A percentile compares a stretch with the other conserved stretches of the same genome.
Evolutionary conservation across 2,888 invertebrate species (phyloP).

Genomic region (Spilarctia lutea): DNA sequence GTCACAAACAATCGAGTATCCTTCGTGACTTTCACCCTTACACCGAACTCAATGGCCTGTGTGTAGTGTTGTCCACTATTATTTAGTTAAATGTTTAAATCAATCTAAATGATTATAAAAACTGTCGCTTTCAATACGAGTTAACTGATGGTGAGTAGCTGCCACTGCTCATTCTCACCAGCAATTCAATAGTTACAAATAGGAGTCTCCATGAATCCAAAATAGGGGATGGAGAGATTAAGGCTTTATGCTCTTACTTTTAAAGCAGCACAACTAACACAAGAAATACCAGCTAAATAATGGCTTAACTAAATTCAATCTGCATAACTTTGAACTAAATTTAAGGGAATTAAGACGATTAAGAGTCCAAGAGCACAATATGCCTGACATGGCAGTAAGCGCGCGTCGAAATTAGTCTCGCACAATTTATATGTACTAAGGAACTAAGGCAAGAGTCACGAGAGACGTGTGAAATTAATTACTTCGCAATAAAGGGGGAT

Average conservation of each 20-base stretch:
- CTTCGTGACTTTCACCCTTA: background rate
- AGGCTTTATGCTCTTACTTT: background rate
- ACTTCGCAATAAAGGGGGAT: constrained; percentile 60
- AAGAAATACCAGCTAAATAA: background rate
- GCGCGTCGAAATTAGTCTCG: constrained; percentile 44
- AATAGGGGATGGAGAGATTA: too few relatives aligned
- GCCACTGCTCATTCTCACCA: too few relatives aligned
- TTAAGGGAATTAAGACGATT: constrained; percentile 51
- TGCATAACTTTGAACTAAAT: constrained; percentile 59
- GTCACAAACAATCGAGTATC: background rate
- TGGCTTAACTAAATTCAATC: background rate
- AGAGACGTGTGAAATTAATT: constrained; percentile 67
- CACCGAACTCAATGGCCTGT: background rate
- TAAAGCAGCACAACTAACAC: background rate
- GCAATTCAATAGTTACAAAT: too few relatives aligned
- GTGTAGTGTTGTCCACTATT: background rate
- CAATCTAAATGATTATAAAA: background rate
- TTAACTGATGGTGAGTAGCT: background rate
- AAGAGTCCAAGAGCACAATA: constrained; percentile 59
- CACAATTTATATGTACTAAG: constrained; percentile 56
- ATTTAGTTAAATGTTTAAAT: background rate
- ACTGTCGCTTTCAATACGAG: too few relatives aligned
- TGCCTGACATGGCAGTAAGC: constrained; percentile 49
- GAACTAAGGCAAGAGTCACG: constrained; percentile 56
- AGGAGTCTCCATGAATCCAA: too few relatives aligned